Evolutionary conservation across 2,888 invertebrate species (phyloP), one percentile per base, ranked within the genome.

Genomic region (Philopedon plagiatum): DNA sequence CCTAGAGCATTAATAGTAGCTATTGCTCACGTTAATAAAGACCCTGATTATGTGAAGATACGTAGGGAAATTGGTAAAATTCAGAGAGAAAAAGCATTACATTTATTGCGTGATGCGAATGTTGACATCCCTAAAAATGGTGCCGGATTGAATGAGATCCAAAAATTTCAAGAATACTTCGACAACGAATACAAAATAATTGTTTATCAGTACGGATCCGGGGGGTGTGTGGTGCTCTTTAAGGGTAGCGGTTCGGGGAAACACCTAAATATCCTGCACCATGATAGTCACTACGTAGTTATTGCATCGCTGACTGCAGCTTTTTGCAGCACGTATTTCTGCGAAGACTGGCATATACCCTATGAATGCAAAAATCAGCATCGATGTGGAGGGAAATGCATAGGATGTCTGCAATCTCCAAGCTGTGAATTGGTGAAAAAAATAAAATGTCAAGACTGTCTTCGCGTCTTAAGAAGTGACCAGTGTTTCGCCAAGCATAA

Each of bases 241-340:
- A 18, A 37, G 7, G 65, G 64, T 0, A 2, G 13, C 11, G 26
- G n/a, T 11, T 49, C 13, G 5, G 9, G 32, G 2, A 13, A 46
- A 15, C 19, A 37, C 1, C 21, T 70, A 18, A 75, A 72, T 69
- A 21, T 72, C 21, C 15, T 75, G 0, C 46, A 41, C 41, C 58
- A 76, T 21, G 15, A 75, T 5, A 9, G 32, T 9, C 75, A 76
- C 58, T 71, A 39, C 37, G 70, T 65, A 18, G 72, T 73, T 3
- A 76, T 75, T 9, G 68, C 67, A 1, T 70, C 64, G 9, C 57
- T 75, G 1, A 73, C 75, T 1, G 54, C 73, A 4, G 76, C 73
- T 2, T 75, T 76, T 64, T 54, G 64, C 37, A 71, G 61, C 41
- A 13, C 2, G 5, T 74, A 74, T 66, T 76, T 34, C 46, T 76